Evolutionary conservation across 2,797 vertebrate genomes (phyloP).

Genomic region (Pangasius macronema): DNA sequence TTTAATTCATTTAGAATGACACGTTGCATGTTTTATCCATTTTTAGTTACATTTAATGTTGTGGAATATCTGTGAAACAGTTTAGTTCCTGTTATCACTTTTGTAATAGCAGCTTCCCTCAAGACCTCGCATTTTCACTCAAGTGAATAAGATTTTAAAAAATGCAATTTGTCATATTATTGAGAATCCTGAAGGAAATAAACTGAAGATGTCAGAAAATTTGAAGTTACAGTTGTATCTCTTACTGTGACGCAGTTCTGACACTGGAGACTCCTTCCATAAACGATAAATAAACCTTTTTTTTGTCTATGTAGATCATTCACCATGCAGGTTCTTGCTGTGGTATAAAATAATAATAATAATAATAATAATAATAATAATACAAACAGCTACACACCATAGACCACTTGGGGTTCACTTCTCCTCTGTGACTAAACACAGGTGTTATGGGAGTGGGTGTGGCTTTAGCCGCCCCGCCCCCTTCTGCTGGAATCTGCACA

Average conservation of each 20-base stretch:
- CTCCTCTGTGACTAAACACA: neutral
- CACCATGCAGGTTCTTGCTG: neutral
- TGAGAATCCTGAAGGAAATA: neutral
- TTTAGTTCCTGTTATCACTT: neutral
- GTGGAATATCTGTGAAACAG: neutral
- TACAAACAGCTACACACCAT: neutral
- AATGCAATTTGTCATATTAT: neutral
- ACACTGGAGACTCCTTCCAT: neutral
- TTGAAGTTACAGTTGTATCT: neutral
- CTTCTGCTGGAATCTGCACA: constrained; percentile 54
- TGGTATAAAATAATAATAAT: neutral
- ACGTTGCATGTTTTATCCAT: neutral
- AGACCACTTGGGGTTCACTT: neutral
- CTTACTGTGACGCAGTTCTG: neutral
- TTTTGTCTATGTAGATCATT: neutral
- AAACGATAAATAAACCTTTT: neutral
- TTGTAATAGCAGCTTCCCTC: neutral
- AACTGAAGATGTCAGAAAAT: neutral
- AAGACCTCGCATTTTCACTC: neutral
- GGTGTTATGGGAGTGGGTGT: neutral
- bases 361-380: neutral
- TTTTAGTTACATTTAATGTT: neutral
- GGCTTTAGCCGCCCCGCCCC: neutral
- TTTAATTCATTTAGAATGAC: neutral
- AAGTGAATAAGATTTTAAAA: neutral